Percentiles rank a stretch among this genome's conserved stretches.
Conservation (phyloP, 1,140 invertebrate genomes). For the Drosophila trapezifrons region DNA sequence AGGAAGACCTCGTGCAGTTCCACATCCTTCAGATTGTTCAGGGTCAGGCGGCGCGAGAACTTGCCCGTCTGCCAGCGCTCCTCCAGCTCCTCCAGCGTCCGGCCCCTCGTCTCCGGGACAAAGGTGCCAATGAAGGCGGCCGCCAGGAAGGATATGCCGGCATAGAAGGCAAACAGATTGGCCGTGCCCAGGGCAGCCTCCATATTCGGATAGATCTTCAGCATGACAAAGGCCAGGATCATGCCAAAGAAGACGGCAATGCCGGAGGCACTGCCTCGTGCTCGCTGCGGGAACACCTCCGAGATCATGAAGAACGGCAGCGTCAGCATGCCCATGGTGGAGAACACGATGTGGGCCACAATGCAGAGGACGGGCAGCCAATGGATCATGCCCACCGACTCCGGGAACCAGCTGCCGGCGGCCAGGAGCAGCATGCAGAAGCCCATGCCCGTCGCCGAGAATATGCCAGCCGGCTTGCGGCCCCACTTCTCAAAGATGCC, state of each 20-base stretch:
- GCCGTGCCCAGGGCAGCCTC: constrained; percentile 86
- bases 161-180: constrained; percentile 91
- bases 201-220: constrained; percentile 90
- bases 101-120: constrained; percentile 93
- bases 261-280: constrained; percentile 88
- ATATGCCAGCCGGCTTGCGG: constrained; percentile 85
- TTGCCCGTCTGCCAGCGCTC: constrained; percentile 85
- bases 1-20: constrained; percentile 68
- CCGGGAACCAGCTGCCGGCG: constrained; percentile 78
- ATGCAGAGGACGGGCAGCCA: constrained; percentile 85
- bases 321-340: constrained; percentile 87
- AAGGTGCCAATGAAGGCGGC: constrained; percentile 88
- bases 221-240: constrained; percentile 89
- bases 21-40: constrained; percentile 65
- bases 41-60: constrained; percentile 34
- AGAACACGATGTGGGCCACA: constrained; percentile 87
- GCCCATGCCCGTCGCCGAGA: constrained; percentile 87
- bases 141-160: constrained; percentile 87
- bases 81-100: constrained; percentile 90
- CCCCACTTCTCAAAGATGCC: constrained; percentile 86
- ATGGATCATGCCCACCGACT: constrained; percentile 44
- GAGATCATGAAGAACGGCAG: constrained; percentile 91
- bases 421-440: constrained; percentile 86
- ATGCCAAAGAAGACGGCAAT: constrained; percentile 88
- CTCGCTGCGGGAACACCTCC: constrained; percentile 89